These are phyloP conservation scores for Cataglyphis hispanica DNA, from an alignment of 1,140 invertebrate genomes.

Conservation along the genomic window DNA sequence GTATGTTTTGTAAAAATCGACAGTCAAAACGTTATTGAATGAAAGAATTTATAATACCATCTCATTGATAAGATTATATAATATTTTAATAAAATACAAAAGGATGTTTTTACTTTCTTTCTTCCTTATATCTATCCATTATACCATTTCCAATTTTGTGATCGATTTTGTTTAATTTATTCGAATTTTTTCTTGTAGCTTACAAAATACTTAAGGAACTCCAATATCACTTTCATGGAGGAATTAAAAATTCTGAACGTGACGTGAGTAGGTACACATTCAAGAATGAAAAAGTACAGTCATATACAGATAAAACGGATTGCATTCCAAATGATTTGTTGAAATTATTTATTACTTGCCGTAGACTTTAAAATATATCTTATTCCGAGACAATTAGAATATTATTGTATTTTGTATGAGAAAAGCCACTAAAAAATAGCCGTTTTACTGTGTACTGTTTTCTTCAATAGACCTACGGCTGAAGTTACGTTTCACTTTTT, in stretches of 20 bases:
- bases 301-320: conserved; percentile 21
- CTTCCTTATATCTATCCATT: not conserved
- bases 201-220: conserved; percentile 88
- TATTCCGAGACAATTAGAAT: not conserved
- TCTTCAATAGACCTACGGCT: conserved; percentile 85
- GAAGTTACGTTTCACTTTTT: conserved; percentile 90
- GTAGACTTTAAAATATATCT: conserved; percentile 6
- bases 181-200: conserved; percentile 86
- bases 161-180: conserved; percentile 27
- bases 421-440: not conserved
- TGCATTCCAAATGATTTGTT: not conserved
- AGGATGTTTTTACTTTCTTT: not conserved
- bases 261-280: conserved; percentile 87
- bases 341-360: not conserved
- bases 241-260: conserved; percentile 90
- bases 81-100: not conserved
- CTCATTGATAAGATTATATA: not conserved
- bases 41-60: not conserved
- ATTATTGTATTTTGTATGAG: not conserved
- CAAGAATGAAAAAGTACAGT: conserved; percentile 62
- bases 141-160: not conserved
- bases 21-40: not conserved
- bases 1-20: conserved; percentile 21
- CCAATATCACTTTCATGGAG: conserved; percentile 90
- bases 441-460: conserved; percentile 41